phyloP scores from a whole-genome alignment of 1,140 invertebrate species.

The Aphis gossypii region DNA sequence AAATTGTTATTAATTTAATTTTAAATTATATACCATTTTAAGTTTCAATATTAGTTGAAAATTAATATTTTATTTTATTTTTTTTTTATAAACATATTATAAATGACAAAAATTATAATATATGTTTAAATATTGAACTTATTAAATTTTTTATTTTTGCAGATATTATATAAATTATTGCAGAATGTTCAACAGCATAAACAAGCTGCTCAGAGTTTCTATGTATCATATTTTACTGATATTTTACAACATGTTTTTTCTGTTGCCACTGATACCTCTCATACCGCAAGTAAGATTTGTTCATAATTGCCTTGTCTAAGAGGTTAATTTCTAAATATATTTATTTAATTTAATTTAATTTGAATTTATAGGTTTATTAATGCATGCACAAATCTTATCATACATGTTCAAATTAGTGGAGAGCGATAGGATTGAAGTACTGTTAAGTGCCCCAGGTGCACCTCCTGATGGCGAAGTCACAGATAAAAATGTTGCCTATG shows the following conservation, averaged over 20 bases:
- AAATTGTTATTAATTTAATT: not conserved
- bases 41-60: not conserved
- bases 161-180: conserved; percentile 77
- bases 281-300: conserved; percentile 79
- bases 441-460: conserved; percentile 70
- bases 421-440: conserved; percentile 83
- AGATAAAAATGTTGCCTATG: conserved; percentile 76
- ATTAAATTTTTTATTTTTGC: conserved; percentile 55
- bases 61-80: not conserved
- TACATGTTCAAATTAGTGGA: conserved; percentile 96
- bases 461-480: conserved; percentile 66
- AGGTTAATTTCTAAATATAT: not conserved
- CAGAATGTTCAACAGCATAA: conserved; percentile 90
- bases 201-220: conserved; percentile 93
- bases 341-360: not conserved
- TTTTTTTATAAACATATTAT: not conserved
- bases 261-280: conserved; percentile 97
- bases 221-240: conserved; percentile 97
- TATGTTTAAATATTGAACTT: not conserved
- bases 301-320: not conserved
- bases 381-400: conserved; percentile 95
- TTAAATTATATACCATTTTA: too few species aligned
- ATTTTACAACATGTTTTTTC: conserved; percentile 98
- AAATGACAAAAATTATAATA: not conserved
- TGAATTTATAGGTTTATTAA: conserved; percentile 74